These are phyloP conservation scores for Lysandra coridon DNA, from an alignment of 2,888 invertebrate genomes.

Conservation along the genomic window DNA sequence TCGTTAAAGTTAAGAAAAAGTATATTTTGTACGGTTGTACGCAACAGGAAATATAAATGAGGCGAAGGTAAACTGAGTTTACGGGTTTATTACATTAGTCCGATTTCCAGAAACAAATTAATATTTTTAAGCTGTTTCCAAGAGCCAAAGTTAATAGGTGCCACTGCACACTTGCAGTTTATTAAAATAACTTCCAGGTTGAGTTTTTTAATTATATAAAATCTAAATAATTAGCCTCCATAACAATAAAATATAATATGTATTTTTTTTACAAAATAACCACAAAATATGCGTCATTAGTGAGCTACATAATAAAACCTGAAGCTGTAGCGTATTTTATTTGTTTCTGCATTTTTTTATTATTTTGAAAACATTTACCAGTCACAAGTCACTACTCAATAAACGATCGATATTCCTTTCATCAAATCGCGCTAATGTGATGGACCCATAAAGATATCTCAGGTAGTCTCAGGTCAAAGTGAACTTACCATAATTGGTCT, in stretches of 20 bases:
- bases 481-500: conserved; percentile 22
- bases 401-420: not conserved
- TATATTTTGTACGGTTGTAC: not conserved
- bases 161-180: no score
- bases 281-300: no score
- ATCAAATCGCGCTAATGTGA: not conserved
- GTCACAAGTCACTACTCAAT: not conserved
- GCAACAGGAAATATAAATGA: conserved; percentile 8
- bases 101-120: not conserved
- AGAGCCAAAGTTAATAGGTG: no score
- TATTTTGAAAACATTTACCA: no score
- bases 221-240: no score
- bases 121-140: not conserved
- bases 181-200: no score
- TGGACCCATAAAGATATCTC: conserved; percentile 3
- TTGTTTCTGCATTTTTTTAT: no score
- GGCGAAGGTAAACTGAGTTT: conserved; percentile 18
- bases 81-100: not conserved
- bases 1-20: not conserved
- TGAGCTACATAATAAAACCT: no score
- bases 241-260: no score
- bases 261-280: no score
- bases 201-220: no score
- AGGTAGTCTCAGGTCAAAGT: conserved; percentile 10
- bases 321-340: no score